These are phyloP conservation scores for Agriopis leucophaearia DNA, from an alignment of 2,888 invertebrate genomes.

Conservation along the genomic window DNA sequence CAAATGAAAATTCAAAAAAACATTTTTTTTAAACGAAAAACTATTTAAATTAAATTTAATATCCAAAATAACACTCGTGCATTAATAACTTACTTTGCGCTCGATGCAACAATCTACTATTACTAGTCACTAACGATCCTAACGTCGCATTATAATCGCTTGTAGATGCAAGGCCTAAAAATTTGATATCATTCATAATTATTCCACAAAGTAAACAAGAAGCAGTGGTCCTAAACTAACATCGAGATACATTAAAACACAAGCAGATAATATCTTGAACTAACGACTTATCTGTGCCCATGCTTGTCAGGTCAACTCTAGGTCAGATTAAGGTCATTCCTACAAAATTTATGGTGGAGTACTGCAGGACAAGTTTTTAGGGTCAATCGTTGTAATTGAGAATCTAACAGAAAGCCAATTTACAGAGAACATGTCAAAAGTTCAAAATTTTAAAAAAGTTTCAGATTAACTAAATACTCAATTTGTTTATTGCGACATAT, in stretches of 20 bases:
- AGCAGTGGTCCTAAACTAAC: constrained; percentile 25
- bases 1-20: too few relatives aligned
- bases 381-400: neutral
- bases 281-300: constrained; percentile 12
- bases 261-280: constrained; percentile 15
- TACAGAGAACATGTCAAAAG: too few relatives aligned
- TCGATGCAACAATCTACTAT: too few relatives aligned
- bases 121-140: neutral
- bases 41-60: too few relatives aligned
- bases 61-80: too few relatives aligned
- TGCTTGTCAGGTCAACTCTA: constrained; percentile 7
- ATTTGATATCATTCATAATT: neutral
- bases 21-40: too few relatives aligned
- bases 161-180: neutral
- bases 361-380: neutral
- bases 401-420: too few relatives aligned
- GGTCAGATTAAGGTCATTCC: constrained; percentile 11
- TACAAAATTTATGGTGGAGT: neutral
- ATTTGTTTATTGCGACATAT: too few relatives aligned
- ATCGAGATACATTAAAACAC: constrained; percentile 8
- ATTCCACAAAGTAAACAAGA: constrained; percentile 23
- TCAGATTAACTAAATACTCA: too few relatives aligned
- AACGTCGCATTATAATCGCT: neutral
- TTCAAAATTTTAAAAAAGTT: too few relatives aligned
- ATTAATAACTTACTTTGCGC: too few relatives aligned